Conservation (phyloP, 2,797 vertebrate species). For the Sebastes alutus region DNA sequence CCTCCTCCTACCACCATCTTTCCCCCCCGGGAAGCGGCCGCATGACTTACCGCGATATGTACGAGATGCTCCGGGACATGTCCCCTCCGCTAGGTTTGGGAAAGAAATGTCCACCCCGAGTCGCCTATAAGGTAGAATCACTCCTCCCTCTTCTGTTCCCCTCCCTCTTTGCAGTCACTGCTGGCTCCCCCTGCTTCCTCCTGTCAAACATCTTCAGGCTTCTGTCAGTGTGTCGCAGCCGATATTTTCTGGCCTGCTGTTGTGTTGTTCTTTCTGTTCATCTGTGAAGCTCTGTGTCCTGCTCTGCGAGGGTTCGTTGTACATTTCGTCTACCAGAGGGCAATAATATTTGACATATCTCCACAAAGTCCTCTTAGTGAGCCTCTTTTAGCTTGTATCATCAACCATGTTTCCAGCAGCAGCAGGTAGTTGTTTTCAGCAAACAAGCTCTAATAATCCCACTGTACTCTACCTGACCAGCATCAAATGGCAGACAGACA, state of each 20-base stretch:
- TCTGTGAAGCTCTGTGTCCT: conserved; percentile 27
- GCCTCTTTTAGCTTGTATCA: neutral
- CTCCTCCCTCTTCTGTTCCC: conserved; percentile 9
- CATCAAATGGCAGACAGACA: neutral
- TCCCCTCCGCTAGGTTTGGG: conserved; percentile 98
- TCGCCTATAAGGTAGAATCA: conserved; percentile 98
- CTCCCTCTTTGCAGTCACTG: conserved; percentile 14
- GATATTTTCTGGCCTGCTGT: conserved; percentile 39
- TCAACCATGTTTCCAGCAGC: neutral
- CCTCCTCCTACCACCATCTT: conserved; percentile 36
- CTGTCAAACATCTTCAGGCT: conserved; percentile 54
- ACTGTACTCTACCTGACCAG: neutral
- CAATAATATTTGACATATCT: neutral
- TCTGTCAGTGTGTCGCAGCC: conserved; percentile 58
- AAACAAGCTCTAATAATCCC: neutral
- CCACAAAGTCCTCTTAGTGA: neutral
- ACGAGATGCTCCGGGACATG: conserved; percentile 99
- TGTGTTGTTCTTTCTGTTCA: conserved; percentile 44
- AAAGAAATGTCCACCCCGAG: conserved; percentile 97
- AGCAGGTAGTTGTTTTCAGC: neutral
- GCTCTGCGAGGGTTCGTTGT: conserved; percentile 6
- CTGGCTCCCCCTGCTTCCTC: conserved; percentile 40
- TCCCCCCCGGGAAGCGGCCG: conserved; percentile 86
- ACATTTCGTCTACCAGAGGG: neutral
- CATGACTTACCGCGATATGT: conserved; percentile 97